These are phyloP conservation scores for Triplophysa yarkandensis DNA, from an alignment of 2,797 vertebrate genomes.

Conservation along the genomic window DNA sequence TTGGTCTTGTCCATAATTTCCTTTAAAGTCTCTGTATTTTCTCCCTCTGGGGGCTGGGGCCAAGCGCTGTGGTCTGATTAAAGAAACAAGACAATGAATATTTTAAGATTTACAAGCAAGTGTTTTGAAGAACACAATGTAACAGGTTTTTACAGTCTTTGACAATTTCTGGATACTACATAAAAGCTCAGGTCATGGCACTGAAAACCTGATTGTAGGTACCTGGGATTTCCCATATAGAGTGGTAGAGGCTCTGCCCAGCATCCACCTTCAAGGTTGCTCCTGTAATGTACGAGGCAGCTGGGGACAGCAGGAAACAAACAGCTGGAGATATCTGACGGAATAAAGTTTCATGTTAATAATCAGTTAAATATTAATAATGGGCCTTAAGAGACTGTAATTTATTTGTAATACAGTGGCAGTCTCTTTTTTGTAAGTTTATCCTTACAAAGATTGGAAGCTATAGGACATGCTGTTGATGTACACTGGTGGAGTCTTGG, in stretches of 20 bases:
- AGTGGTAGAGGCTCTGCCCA: slow-evolving; percentile 80
- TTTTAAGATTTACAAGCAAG: too few species aligned
- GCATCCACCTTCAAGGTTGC: slow-evolving; percentile 87
- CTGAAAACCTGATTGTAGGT: slow-evolving; percentile 6
- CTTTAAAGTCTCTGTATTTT: slow-evolving; percentile 75
- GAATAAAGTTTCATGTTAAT: too few species aligned
- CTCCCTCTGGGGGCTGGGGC: slow-evolving; percentile 81
- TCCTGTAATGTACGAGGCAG: slow-evolving; percentile 89
- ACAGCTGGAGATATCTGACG: slow-evolving; percentile 85
- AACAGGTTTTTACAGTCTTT: not conserved
- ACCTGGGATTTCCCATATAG: slow-evolving; percentile 77
- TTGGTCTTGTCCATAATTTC: slow-evolving; percentile 69
- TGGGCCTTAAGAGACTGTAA: too few species aligned
- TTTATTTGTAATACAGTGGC: too few species aligned
- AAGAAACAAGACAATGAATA: slow-evolving; percentile 30
- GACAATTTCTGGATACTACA: not conserved
- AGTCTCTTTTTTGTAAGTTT: too few species aligned
- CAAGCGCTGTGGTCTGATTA: slow-evolving; percentile 86
- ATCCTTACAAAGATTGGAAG: too few species aligned
- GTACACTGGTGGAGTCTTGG: too few species aligned
- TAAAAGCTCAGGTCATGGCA: not conserved
- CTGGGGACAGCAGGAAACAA: slow-evolving; percentile 92
- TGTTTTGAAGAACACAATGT: not conserved
- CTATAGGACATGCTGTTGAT: too few species aligned
- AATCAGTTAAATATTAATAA: too few species aligned